A percentile compares a stretch with the other conserved stretches of the same genome.
These are phyloP conservation scores for Cladopsammia gracilis DNA, from an alignment of 64 coral and sea anemone genomes.

Conservation along the genomic window DNA sequence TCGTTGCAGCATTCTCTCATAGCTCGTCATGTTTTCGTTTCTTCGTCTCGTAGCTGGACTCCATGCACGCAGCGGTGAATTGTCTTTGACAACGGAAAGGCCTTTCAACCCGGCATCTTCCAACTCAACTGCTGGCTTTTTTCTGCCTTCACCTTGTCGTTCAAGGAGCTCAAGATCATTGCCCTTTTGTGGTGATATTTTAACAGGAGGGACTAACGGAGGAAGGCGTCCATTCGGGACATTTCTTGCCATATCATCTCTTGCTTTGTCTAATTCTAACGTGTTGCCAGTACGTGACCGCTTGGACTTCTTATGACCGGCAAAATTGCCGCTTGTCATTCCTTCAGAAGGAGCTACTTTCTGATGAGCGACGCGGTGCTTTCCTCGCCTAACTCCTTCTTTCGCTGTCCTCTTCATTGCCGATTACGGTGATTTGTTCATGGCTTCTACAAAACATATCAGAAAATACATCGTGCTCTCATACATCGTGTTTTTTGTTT, in stretches of 20 bases:
- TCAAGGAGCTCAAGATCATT: not conserved
- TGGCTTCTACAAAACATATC: not conserved
- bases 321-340: not conserved
- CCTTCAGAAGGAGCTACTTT: constrained; percentile 1
- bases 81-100: not conserved
- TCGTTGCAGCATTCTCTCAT: constrained; percentile 36
- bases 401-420: constrained; percentile 7
- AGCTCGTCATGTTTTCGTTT: constrained; percentile 42
- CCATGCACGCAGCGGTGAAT: not conserved
- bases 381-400: constrained; percentile 5
- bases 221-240: not conserved
- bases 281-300: not conserved
- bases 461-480: too few species aligned
- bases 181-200: not conserved
- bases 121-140: not conserved
- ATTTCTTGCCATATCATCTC: not conserved
- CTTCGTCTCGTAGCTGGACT: constrained; percentile 11
- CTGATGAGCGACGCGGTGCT: not conserved
- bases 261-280: not conserved
- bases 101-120: not conserved
- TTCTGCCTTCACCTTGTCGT: not conserved
- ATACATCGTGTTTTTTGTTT: too few species aligned
- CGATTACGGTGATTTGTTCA: not conserved
- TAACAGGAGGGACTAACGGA: constrained; percentile 26
- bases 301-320: not conserved